phyloP scores from a whole-genome alignment of 2,113 vertebrate genomes.

The Campylomormyrus tamandua region DNA sequence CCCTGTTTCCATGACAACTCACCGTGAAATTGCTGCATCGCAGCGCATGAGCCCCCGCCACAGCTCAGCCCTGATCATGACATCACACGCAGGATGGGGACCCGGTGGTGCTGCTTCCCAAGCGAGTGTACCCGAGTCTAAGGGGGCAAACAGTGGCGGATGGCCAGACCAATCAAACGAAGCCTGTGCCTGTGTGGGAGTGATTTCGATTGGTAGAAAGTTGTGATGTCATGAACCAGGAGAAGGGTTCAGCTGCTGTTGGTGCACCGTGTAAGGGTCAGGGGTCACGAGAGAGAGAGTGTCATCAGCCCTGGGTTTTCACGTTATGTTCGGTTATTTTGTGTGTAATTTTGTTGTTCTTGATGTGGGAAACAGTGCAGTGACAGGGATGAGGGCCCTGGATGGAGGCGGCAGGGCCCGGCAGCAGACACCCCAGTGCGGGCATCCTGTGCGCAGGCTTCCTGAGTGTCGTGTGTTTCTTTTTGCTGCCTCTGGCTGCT shows the following conservation, averaged over 20 bases:
- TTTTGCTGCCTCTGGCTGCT: neutral
- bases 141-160: neutral
- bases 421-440: neutral
- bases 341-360: conserved; percentile 3
- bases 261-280: neutral
- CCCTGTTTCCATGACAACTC: conserved; percentile 52
- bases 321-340: neutral
- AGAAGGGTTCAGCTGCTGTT: neutral
- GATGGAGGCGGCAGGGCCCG: neutral
- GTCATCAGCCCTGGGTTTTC: neutral
- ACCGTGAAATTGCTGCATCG: conserved; percentile 45
- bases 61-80: neutral
- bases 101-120: neutral
- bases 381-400: neutral
- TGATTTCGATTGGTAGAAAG: neutral
- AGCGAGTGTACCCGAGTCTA: neutral
- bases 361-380: neutral
- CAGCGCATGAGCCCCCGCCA: conserved; percentile 30
- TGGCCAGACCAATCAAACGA: neutral
- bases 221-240: neutral
- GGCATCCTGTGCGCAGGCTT: neutral
- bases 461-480: neutral
- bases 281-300: neutral
- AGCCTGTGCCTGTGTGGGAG: neutral
- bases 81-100: neutral